Percentiles rank a stretch among this genome's conserved stretches.
These are phyloP conservation scores for Myzus persicae DNA, from an alignment of 1,140 invertebrate genomes.

Conservation along the genomic window DNA sequence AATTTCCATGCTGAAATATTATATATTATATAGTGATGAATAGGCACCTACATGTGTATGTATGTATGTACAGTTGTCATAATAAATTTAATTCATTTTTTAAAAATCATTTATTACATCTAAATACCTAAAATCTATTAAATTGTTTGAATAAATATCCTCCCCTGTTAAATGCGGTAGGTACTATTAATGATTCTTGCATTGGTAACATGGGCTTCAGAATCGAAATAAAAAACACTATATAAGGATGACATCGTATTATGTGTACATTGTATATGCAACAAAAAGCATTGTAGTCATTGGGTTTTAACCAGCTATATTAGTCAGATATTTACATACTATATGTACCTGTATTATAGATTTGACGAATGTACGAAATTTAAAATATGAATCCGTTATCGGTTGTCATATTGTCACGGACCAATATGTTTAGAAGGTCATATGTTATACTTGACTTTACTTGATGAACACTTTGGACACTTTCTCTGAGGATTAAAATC, in stretches of 20 bases:
- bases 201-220: not conserved
- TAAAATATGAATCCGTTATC: not conserved
- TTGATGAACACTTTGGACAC: constrained; percentile 26
- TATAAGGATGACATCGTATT: not conserved
- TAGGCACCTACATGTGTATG: too few relatives aligned
- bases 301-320: constrained; percentile 34
- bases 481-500: constrained; percentile 1
- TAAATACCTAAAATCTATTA: not conserved
- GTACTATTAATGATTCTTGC: not conserved
- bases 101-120: not conserved
- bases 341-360: too few relatives aligned
- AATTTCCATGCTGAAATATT: too few relatives aligned
- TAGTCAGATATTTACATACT: not conserved
- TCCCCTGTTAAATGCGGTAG: not conserved
- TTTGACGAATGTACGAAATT: not conserved
- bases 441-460: constrained; percentile 3
- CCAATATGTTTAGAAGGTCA: constrained; percentile 12
- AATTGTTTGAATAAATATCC: not conserved
- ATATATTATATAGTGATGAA: too few relatives aligned
- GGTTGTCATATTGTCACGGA: not conserved
- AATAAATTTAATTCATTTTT: not conserved
- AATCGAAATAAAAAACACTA: not conserved
- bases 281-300: not conserved
- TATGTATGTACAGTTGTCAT: too few relatives aligned
- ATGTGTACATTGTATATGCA: not conserved